These are phyloP conservation scores for Crenuchus spilurus DNA, from an alignment of 2,797 vertebrate species.

Conservation along the genomic window DNA sequence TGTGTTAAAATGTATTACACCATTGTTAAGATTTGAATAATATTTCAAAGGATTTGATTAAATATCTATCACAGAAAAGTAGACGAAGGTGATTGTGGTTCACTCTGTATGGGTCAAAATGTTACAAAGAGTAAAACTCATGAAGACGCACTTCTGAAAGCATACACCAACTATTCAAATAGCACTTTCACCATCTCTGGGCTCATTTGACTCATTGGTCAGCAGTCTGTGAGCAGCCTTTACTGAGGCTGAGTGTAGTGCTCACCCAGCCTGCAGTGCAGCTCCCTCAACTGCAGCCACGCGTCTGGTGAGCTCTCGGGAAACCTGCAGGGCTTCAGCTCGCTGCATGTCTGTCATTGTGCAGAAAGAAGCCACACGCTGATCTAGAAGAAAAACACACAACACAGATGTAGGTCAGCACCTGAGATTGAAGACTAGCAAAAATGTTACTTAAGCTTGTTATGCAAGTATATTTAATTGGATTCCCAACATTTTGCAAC, in stretches of 20 bases:
- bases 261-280: conserved; percentile 85
- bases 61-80: no score
- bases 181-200: neutral
- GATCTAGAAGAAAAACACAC: conserved; percentile 78
- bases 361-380: conserved; percentile 92
- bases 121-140: neutral
- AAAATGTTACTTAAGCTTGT: no score
- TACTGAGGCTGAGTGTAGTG: neutral
- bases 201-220: neutral
- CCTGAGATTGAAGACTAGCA: neutral
- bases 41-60: no score
- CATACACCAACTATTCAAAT: no score
- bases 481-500: no score
- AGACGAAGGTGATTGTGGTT: no score
- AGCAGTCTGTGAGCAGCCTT: neutral
- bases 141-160: neutral
- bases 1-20: no score
- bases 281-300: conserved; percentile 83
- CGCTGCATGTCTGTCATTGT: conserved; percentile 91
- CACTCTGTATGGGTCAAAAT: no score
- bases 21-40: no score
- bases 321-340: conserved; percentile 82
- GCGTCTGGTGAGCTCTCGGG: conserved; percentile 84
- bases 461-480: no score
- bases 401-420: neutral